Conservation (phyloP, 2,113 vertebrate genomes). For the Cololabis saira region DNA sequence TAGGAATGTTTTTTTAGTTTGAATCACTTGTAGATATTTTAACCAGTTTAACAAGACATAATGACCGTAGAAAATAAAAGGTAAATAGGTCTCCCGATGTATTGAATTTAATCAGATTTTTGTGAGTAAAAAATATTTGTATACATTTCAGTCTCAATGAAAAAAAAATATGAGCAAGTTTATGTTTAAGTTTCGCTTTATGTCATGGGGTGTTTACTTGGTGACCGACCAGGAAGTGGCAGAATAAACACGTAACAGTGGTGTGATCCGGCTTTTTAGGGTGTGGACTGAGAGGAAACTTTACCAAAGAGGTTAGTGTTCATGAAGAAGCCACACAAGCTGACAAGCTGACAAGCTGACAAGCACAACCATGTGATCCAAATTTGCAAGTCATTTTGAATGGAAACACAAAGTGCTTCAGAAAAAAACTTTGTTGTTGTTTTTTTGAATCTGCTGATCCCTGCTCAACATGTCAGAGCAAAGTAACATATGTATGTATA, state of each 20-base stretch:
- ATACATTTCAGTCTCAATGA: neutral
- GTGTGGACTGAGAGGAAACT: conserved; percentile 28
- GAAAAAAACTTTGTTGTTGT: neutral
- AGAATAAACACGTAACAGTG: conserved; percentile 21
- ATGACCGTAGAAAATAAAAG: neutral
- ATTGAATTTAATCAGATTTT: neutral
- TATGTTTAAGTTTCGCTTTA: neutral
- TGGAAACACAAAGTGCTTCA: conserved; percentile 1
- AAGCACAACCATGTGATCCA: conserved; percentile 26
- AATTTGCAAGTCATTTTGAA: conserved; percentile 69
- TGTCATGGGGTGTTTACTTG: neutral
- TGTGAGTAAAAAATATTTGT: neutral
- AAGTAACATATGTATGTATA: neutral
- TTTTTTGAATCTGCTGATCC: too few species aligned
- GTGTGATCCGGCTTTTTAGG: conserved; percentile 45
- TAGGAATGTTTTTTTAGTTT: neutral
- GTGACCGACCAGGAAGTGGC: conserved; percentile 11
- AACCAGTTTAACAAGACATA: neutral
- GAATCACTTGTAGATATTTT: neutral
- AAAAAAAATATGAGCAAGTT: neutral
- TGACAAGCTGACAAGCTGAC: neutral
- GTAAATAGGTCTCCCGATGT: neutral
- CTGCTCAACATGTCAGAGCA: neutral
- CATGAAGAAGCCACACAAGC: conserved; percentile 1
- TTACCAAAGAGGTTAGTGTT: neutral